phyloP scores from a whole-genome alignment of 2,113 vertebrate species.

The Ictidomys tridecemlineatus region DNA sequence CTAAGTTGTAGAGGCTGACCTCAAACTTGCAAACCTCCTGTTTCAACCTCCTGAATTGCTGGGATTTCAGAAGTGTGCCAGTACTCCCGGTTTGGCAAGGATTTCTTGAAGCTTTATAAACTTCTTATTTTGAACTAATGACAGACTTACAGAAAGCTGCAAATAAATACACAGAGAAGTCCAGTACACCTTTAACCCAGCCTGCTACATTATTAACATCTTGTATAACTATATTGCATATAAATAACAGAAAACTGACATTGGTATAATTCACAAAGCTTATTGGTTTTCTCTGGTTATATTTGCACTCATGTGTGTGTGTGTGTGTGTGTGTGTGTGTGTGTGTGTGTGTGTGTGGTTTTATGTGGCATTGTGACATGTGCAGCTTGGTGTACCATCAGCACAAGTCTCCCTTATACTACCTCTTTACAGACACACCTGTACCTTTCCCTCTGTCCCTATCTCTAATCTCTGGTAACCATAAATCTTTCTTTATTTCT shows the following conservation, averaged over 20 bases:
- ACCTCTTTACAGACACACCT: not conserved
- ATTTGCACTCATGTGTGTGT: rapidly evolving
- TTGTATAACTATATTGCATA: not conserved
- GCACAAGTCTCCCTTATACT: not conserved
- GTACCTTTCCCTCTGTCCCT: not conserved
- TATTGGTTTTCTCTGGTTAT: not conserved
- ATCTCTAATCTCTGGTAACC: not conserved
- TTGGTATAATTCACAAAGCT: not conserved
- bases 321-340: not conserved
- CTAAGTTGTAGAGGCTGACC: too few relatives aligned
- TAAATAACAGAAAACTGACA: not conserved
- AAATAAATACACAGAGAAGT: not conserved
- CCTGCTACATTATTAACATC: not conserved
- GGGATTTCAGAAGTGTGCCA: too few relatives aligned
- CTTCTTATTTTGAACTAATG: constrained; percentile 47
- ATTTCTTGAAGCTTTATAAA: constrained; percentile 22
- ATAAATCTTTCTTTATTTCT: not conserved
- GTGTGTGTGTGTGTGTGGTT: too few relatives aligned
- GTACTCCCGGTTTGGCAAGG: too few relatives aligned
- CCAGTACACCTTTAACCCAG: not conserved
- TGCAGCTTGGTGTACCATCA: not conserved
- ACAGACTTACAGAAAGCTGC: not conserved
- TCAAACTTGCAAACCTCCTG: too few relatives aligned
- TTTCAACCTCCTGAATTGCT: too few relatives aligned
- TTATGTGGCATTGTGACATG: not conserved